Conservation (phyloP, 2,888 invertebrate genomes). For the Esperia sulphurella region DNA sequence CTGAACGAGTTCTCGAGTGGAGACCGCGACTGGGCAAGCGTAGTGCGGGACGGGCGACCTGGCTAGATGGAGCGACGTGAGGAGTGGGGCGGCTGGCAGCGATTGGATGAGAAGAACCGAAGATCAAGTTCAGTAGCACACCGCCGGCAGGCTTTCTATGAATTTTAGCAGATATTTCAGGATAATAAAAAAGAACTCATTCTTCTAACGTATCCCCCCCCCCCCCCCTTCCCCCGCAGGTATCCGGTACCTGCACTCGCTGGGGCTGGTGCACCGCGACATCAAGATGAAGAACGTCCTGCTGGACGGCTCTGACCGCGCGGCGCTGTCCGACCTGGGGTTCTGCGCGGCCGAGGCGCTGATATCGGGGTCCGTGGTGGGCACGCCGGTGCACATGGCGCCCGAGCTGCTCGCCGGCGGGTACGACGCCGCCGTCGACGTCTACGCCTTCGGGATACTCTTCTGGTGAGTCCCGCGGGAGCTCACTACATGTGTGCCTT, state of each 20-base stretch:
- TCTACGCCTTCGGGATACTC: slow-evolving; percentile 93
- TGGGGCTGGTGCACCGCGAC: slow-evolving; percentile 92
- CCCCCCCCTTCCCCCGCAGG: slow-evolving; percentile 63
- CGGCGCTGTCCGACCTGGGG: slow-evolving; percentile 91
- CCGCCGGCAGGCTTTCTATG: too few relatives aligned
- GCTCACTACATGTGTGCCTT: too few relatives aligned
- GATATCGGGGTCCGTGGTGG: slow-evolving; percentile 93
- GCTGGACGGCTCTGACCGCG: slow-evolving; percentile 85
- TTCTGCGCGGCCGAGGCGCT: slow-evolving; percentile 95
- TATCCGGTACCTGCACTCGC: slow-evolving; percentile 92
- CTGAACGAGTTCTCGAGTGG: too few relatives aligned
- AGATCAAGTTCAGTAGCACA: too few relatives aligned
- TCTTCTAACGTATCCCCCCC: too few relatives aligned
- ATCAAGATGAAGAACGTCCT: slow-evolving; percentile 94
- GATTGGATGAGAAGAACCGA: too few relatives aligned
- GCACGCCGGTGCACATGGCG: slow-evolving; percentile 95
- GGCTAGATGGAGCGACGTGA: too few relatives aligned
- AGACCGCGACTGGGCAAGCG: too few relatives aligned
- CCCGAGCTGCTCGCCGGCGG: slow-evolving; percentile 90
- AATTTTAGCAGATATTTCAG: too few relatives aligned
- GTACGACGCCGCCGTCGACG: slow-evolving; percentile 91
- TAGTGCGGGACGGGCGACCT: too few relatives aligned
- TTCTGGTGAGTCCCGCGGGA: slow-evolving; percentile 89
- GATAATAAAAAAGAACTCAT: too few relatives aligned
- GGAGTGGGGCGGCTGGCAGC: too few relatives aligned